Conservation (phyloP, 1,140 invertebrate genomes). For the Macrocentrus cingulum region DNA sequence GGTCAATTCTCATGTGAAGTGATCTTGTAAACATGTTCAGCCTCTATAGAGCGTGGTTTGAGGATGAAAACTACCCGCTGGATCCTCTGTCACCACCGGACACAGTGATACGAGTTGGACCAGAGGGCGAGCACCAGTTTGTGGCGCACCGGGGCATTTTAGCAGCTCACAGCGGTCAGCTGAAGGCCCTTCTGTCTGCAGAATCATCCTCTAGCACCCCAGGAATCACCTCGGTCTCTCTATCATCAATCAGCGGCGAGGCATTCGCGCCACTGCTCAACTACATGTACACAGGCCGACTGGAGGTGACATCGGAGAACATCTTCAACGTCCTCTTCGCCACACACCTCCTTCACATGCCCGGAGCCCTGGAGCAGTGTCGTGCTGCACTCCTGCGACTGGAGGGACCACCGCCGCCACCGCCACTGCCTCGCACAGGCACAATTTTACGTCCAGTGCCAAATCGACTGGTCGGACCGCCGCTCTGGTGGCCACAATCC, state of each 20-base stretch:
- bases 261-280: constrained; percentile 73
- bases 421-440: constrained; percentile 46
- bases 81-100: constrained; percentile 61
- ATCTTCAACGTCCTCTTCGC: constrained; percentile 74
- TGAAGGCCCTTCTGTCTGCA: constrained; percentile 46
- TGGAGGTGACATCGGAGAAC: constrained; percentile 71
- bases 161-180: constrained; percentile 72
- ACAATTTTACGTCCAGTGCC: constrained; percentile 51
- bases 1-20: neutral
- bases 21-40: constrained; percentile 28
- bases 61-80: constrained; percentile 45
- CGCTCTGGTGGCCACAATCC: constrained; percentile 48
- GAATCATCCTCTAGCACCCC: constrained; percentile 34
- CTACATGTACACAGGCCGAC: constrained; percentile 76
- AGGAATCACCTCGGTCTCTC: constrained; percentile 46
- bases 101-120: constrained; percentile 67
- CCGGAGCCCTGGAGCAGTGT: constrained; percentile 71
- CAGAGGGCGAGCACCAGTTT: constrained; percentile 65
- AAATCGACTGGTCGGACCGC: constrained; percentile 46
- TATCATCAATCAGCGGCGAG: constrained; percentile 61
- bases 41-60: constrained; percentile 69
- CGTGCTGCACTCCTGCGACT: constrained; percentile 56
- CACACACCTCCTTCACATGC: constrained; percentile 76
- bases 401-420: constrained; percentile 44
- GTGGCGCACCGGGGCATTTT: constrained; percentile 69